Percentiles rank a stretch among this genome's conserved stretches.
Conservation (phyloP, 1,140 invertebrate species). For the Hydropsyche tenuis region DNA sequence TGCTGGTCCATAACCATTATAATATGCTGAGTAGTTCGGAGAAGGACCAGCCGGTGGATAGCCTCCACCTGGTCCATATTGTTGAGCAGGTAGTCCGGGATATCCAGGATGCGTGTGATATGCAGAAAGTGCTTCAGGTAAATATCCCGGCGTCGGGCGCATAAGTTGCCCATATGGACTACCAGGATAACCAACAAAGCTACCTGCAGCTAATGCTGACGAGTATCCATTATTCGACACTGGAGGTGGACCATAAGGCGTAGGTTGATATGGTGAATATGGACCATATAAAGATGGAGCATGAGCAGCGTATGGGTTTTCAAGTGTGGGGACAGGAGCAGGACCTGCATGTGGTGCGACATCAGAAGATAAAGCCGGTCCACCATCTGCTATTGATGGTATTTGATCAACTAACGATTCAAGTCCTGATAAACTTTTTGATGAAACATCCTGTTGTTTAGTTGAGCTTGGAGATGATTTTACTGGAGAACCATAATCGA, state of each 20-base stretch:
- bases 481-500: slow-evolving; percentile 54
- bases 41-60: slow-evolving; percentile 56
- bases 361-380: slow-evolving; percentile 41
- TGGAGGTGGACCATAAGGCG: slow-evolving; percentile 47
- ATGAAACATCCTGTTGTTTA: slow-evolving; percentile 75
- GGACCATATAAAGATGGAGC: slow-evolving; percentile 47
- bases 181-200: slow-evolving; percentile 60
- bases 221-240: slow-evolving; percentile 49
- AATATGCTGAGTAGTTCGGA: slow-evolving; percentile 53
- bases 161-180: slow-evolving; percentile 58
- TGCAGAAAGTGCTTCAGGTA: slow-evolving; percentile 54
- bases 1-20: slow-evolving; percentile 60
- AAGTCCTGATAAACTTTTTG: slow-evolving; percentile 86
- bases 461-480: slow-evolving; percentile 51
- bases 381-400: slow-evolving; percentile 79
- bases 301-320: slow-evolving; percentile 55
- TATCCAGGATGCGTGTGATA: slow-evolving; percentile 53
- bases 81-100: slow-evolving; percentile 45
- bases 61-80: slow-evolving; percentile 52
- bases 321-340: slow-evolving; percentile 48
- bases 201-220: slow-evolving; percentile 54
- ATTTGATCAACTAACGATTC: slow-evolving; percentile 92
- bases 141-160: slow-evolving; percentile 61
- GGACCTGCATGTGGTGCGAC: slow-evolving; percentile 45
- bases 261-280: slow-evolving; percentile 47